Conservation (phyloP, 2,113 vertebrate genomes). For the Catharus fuscescens region DNA sequence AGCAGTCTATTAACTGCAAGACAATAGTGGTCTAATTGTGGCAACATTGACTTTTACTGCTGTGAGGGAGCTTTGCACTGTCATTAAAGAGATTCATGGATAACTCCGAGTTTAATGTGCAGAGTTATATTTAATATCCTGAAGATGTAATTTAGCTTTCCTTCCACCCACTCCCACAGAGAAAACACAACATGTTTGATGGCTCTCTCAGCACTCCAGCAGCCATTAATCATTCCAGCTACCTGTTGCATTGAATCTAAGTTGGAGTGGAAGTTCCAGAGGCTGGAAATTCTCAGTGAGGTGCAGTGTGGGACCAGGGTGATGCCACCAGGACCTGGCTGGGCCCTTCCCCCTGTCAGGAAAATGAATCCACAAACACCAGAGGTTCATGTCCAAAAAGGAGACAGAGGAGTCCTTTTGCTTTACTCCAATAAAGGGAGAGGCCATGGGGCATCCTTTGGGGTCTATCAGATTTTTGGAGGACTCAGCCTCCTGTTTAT, state of each 20-base stretch:
- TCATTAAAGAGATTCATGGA: conserved; percentile 65
- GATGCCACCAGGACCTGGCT: not conserved
- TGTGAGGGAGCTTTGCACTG: conserved; percentile 8
- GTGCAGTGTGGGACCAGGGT: not conserved
- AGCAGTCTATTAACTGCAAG: conserved; percentile 48
- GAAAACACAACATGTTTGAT: not conserved
- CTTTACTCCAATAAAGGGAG: too few species aligned
- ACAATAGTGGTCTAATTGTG: conserved; percentile 71
- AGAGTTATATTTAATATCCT: conserved; percentile 43
- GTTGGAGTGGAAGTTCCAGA: not conserved
- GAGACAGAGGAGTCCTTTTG: too few species aligned
- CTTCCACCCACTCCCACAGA: not conserved
- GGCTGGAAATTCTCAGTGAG: not conserved
- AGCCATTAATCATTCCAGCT: not conserved
- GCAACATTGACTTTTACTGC: conserved; percentile 57
- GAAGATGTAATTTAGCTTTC: conserved; percentile 44
- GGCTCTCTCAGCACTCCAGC: not conserved
- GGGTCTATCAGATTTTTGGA: too few species aligned
- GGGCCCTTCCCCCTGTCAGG: not conserved
- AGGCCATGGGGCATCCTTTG: too few species aligned
- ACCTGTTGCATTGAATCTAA: not conserved
- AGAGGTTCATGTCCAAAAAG: too few species aligned
- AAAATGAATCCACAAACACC: too few species aligned
- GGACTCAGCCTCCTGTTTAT: too few species aligned
- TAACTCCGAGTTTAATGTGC: conserved; percentile 27